Evolutionary conservation across 2,888 invertebrate genomes (phyloP).

Genomic region (Caenorhabditis angaria): DNA sequence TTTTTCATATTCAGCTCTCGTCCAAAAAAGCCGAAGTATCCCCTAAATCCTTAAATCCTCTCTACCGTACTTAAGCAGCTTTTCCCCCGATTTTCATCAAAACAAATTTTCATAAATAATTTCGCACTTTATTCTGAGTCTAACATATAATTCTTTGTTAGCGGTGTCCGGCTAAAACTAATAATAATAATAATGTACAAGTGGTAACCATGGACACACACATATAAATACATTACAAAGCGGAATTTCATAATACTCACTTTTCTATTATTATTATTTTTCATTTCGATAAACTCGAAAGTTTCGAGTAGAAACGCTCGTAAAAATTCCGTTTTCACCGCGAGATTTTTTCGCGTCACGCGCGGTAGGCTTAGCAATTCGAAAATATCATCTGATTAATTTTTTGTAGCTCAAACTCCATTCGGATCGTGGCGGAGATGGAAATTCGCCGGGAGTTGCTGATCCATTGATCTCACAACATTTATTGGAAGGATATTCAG

Average conservation of each 20-base stretch:
- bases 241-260: too few species aligned
- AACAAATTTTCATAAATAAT: too few species aligned
- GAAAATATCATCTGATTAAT: neutral
- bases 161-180: too few species aligned
- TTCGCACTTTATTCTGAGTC: neutral
- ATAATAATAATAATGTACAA: neutral
- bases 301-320: neutral
- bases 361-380: neutral
- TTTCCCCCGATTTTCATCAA: too few species aligned
- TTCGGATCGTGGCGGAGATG: slow-evolving; percentile 60
- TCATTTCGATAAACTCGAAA: neutral
- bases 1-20: too few species aligned
- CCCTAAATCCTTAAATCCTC: too few species aligned
- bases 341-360: slow-evolving; percentile 1
- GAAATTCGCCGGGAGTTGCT: slow-evolving; percentile 22
- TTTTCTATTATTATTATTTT: neutral
- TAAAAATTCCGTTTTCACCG: neutral
- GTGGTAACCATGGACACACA: neutral
- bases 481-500: slow-evolving; percentile 59
- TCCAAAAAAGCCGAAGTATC: too few species aligned
- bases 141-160: neutral
- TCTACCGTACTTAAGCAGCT: too few species aligned
- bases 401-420: slow-evolving; percentile 55
- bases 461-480: slow-evolving; percentile 46
- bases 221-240: neutral